Conservation (phyloP, 1,140 invertebrate genomes). For the Leptinotarsa defecta region DNA sequence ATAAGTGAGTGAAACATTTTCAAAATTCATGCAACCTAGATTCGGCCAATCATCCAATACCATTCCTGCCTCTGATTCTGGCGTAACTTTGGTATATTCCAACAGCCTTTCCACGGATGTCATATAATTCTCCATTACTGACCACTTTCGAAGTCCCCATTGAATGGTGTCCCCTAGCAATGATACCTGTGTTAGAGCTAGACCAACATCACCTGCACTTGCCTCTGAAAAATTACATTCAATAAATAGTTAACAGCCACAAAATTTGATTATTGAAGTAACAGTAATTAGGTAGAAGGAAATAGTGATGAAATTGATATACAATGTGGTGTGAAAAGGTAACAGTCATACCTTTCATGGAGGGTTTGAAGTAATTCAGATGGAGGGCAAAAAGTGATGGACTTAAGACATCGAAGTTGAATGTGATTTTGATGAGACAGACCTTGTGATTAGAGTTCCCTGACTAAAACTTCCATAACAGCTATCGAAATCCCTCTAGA, state of each 20-base stretch:
- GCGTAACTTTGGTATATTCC: slow-evolving; percentile 62
- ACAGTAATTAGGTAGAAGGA: too few species aligned
- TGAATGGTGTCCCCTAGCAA: slow-evolving; percentile 65
- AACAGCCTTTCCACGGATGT: slow-evolving; percentile 77
- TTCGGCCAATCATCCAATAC: slow-evolving; percentile 68
- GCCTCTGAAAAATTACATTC: slow-evolving; percentile 50
- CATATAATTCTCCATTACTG: slow-evolving; percentile 75
- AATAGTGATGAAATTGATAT: too few species aligned
- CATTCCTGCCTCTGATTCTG: slow-evolving; percentile 60
- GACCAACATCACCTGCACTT: slow-evolving; percentile 62
- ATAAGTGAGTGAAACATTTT: slow-evolving; percentile 70
- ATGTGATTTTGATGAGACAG: neutral
- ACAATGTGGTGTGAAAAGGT: too few species aligned
- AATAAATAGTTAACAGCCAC: too few species aligned
- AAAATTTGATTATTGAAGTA: too few species aligned
- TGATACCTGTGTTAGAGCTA: slow-evolving; percentile 66
- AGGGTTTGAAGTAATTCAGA: neutral
- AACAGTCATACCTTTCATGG: too few species aligned
- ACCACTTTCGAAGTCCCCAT: slow-evolving; percentile 66
- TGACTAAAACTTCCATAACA: too few species aligned
- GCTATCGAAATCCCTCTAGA: too few species aligned
- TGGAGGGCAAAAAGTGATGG: neutral
- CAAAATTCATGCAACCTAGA: slow-evolving; percentile 71
- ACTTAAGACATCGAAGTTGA: slow-evolving; percentile 18
- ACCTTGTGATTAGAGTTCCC: too few species aligned